Evolutionary conservation across 2,113 vertebrate genomes (phyloP).

Genomic region (Triplophysa rosa): DNA sequence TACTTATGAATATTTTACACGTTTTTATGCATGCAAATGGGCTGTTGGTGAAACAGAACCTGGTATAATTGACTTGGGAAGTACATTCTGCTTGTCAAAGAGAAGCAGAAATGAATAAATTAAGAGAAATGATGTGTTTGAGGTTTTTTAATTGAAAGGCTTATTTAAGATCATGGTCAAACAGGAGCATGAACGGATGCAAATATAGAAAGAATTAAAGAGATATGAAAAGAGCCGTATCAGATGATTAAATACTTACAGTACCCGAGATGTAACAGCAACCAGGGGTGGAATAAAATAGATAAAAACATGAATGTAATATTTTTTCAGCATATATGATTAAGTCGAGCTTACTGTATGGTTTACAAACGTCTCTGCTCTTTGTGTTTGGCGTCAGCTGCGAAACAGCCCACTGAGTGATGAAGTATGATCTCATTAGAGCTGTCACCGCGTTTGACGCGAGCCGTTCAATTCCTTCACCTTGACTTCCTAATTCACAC

Average conservation of each 20-base stretch:
- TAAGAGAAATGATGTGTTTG: background rate
- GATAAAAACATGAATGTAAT: background rate
- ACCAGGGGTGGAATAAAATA: background rate
- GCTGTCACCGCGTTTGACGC: background rate
- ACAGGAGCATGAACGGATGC: background rate
- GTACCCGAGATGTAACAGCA: background rate
- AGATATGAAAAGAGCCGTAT: background rate
- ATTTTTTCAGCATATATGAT: background rate
- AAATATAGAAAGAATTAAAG: background rate
- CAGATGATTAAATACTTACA: background rate
- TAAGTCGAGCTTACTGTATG: too few species aligned
- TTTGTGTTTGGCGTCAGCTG: slow-evolving; percentile 11
- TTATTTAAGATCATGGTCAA: background rate
- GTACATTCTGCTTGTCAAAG: slow-evolving; percentile 8
- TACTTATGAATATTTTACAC: slow-evolving; percentile 25
- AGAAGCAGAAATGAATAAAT: background rate
- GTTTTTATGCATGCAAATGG: slow-evolving; percentile 18
- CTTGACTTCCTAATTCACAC: slow-evolving; percentile 22
- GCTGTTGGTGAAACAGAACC: background rate
- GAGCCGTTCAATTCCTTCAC: slow-evolving; percentile 21
- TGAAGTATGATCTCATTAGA: slow-evolving; percentile 26
- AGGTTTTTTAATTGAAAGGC: background rate
- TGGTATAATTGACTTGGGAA: slow-evolving; percentile 18
- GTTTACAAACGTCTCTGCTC: too few species aligned
- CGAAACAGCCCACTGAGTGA: slow-evolving; percentile 2